Conservation (phyloP, 2,113 vertebrate genomes). For the Spea bombifrons region DNA sequence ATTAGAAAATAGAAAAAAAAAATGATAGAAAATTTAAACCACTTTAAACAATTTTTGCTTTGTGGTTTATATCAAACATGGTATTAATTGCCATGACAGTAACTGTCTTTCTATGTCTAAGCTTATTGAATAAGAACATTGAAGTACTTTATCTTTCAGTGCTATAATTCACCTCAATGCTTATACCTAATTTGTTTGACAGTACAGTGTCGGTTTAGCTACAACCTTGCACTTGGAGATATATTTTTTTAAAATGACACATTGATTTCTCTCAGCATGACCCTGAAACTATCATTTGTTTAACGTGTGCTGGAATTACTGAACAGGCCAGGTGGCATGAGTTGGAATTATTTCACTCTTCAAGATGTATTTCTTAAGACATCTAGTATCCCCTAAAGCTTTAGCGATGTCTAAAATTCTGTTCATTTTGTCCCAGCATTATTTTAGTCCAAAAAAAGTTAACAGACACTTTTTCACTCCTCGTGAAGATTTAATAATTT, state of each 20-base stretch:
- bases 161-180: not conserved
- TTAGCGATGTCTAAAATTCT: no score
- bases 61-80: no score
- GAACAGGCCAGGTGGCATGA: not conserved
- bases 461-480: no score
- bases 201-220: slow-evolving; percentile 12
- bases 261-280: slow-evolving; percentile 26
- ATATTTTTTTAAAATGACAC: slow-evolving; percentile 18
- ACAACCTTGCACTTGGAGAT: slow-evolving; percentile 11
- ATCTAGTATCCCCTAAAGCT: not conserved
- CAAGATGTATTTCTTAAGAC: slow-evolving; percentile 24
- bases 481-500: no score
- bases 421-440: no score
- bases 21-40: no score
- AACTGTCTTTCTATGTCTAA: no score
- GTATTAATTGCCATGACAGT: no score
- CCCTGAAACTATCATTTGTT: slow-evolving; percentile 22
- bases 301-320: slow-evolving; percentile 8
- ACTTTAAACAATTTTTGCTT: no score
- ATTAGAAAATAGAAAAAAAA: no score
- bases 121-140: slow-evolving; percentile 13
- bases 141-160: not conserved
- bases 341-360: slow-evolving; percentile 12
- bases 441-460: no score
- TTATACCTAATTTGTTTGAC: slow-evolving; percentile 21